These are phyloP conservation scores for Trichonephila inaurata DNA, from an alignment of 1,140 invertebrate species.

Conservation along the genomic window DNA sequence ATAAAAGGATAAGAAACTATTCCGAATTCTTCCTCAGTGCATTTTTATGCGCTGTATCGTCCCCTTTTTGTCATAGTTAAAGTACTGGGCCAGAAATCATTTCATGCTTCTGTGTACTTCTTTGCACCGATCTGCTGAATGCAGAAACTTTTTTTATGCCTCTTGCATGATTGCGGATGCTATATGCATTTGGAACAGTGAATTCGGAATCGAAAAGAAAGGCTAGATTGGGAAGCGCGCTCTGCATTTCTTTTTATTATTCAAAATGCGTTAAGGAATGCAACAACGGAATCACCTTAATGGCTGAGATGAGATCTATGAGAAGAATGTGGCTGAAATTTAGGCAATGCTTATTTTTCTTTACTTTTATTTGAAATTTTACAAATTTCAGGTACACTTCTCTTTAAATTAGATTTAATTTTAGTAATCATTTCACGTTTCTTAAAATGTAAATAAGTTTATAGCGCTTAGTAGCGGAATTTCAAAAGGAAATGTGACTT, in stretches of 20 bases:
- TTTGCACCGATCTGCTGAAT: background rate
- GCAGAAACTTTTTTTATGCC: background rate
- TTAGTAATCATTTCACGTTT: no score
- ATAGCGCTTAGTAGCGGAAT: no score
- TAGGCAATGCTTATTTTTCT: no score
- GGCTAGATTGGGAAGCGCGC: background rate
- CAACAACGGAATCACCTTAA: background rate
- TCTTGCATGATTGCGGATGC: background rate
- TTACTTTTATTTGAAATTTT: no score
- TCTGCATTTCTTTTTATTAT: background rate
- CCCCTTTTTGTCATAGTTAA: slow-evolving; percentile 31
- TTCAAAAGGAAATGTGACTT: no score
- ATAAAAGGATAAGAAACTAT: slow-evolving; percentile 51
- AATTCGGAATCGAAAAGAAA: background rate
- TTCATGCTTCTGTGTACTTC: background rate
- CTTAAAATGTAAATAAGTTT: no score
- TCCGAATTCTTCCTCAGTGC: slow-evolving; percentile 19
- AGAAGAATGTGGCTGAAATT: background rate
- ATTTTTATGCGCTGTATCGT: slow-evolving; percentile 31
- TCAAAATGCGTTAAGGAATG: background rate
- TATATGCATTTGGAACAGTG: background rate
- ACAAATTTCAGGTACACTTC: no score
- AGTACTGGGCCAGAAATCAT: slow-evolving; percentile 35
- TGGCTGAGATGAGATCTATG: background rate
- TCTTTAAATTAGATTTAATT: no score